These are phyloP conservation scores for Episyrphus balteatus DNA, from an alignment of 1,140 invertebrate genomes.

Conservation along the genomic window DNA sequence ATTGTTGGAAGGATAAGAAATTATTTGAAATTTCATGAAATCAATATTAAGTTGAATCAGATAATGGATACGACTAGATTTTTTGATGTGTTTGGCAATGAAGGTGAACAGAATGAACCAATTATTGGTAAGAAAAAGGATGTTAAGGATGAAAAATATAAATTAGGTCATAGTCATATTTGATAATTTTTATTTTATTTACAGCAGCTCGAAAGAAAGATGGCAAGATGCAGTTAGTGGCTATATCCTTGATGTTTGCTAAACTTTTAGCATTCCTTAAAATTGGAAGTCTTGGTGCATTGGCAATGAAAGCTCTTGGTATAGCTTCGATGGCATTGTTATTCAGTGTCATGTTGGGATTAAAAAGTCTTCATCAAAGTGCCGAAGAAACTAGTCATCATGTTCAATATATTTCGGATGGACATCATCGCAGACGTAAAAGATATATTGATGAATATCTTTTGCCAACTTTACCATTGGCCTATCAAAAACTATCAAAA, in stretches of 20 bases:
- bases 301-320: slow-evolving; percentile 59
- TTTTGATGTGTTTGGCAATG: neutral
- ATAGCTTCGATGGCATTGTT: slow-evolving; percentile 58
- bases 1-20: no score
- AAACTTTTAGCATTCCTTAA: slow-evolving; percentile 59
- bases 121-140: neutral
- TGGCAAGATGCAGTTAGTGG: slow-evolving; percentile 42
- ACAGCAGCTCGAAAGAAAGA: slow-evolving; percentile 46
- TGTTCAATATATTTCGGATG: slow-evolving; percentile 56
- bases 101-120: neutral
- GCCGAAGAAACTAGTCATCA: slow-evolving; percentile 51
- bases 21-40: no score
- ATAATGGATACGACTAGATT: neutral
- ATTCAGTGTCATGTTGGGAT: slow-evolving; percentile 57
- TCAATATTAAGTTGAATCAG: no score
- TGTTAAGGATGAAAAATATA: no score
- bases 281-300: slow-evolving; percentile 54
- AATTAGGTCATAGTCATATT: no score
- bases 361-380: slow-evolving; percentile 55
- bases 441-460: no score
- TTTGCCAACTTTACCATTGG: no score
- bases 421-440: slow-evolving; percentile 45
- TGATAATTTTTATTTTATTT: slow-evolving; percentile 1
- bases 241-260: slow-evolving; percentile 62
- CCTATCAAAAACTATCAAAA: no score